Percentiles rank a stretch among this genome's conserved stretches.
These are phyloP conservation scores for Pteropus rufus DNA, from an alignment of 2,797 vertebrate genomes.

Conservation along the genomic window DNA sequence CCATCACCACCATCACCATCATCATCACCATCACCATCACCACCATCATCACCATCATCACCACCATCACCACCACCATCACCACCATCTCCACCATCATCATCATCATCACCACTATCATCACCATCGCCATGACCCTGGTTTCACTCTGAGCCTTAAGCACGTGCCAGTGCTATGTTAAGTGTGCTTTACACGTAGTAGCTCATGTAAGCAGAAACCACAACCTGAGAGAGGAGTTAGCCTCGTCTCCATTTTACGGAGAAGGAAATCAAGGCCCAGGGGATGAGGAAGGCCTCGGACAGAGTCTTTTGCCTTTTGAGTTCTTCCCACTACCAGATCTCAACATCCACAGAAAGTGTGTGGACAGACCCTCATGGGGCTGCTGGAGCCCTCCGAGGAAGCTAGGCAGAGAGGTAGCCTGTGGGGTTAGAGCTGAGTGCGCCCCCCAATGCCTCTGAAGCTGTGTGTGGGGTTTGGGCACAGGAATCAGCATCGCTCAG, in stretches of 20 bases:
- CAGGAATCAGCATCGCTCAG: neutral
- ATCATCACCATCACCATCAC: fast-evolving
- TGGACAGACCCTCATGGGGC: fast-evolving
- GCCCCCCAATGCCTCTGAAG: neutral
- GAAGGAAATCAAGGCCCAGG: fast-evolving
- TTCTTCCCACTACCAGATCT: neutral
- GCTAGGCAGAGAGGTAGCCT: neutral
- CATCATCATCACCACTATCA: fast-evolving
- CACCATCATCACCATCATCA: fast-evolving
- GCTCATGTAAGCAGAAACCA: fast-evolving
- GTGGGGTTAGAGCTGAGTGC: neutral
- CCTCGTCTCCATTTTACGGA: neutral
- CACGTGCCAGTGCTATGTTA: fast-evolving
- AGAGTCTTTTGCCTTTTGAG: no score
- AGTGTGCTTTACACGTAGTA: fast-evolving
- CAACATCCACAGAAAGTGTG: neutral
- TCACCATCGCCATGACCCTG: fast-evolving
- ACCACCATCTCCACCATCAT: fast-evolving
- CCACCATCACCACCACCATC: fast-evolving
- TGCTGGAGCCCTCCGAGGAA: neutral
- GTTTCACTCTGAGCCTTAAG: neutral
- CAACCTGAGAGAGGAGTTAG: neutral
- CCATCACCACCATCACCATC: fast-evolving
- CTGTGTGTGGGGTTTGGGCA: neutral
- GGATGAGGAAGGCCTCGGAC: neutral